These are phyloP conservation scores for Heterohyrax brucei DNA, from an alignment of 2,797 vertebrate species.

Conservation along the genomic window DNA sequence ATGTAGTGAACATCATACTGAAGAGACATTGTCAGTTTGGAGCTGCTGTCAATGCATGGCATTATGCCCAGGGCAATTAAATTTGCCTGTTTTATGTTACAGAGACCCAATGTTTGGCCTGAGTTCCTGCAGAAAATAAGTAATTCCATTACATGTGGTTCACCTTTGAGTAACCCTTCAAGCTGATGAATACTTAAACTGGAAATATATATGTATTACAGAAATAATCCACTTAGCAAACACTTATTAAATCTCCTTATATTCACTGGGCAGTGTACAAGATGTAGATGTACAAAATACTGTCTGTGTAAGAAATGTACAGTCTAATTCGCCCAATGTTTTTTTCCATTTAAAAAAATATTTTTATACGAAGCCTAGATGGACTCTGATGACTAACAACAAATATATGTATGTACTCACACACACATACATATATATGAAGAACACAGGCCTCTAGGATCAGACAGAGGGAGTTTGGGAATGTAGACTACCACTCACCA, in stretches of 20 bases:
- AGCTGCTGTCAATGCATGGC: slow-evolving; percentile 6
- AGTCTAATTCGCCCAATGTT: neutral
- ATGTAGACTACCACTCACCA: neutral
- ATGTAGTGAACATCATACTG: neutral
- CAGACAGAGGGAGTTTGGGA: neutral
- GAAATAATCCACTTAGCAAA: slow-evolving; percentile 70
- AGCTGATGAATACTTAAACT: slow-evolving; percentile 52
- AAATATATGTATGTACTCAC: neutral
- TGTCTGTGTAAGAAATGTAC: slow-evolving; percentile 18
- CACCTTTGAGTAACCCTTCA: slow-evolving; percentile 78
- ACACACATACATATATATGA: neutral
- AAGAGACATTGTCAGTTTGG: slow-evolving; percentile 31
- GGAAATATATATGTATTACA: slow-evolving; percentile 65
- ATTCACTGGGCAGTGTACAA: neutral
- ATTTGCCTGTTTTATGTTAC: slow-evolving; percentile 82
- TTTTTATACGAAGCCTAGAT: slow-evolving; percentile 2
- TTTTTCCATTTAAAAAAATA: neutral
- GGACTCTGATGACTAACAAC: neutral
- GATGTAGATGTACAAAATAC: slow-evolving; percentile 30
- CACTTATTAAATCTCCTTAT: slow-evolving; percentile 24
- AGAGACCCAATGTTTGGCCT: slow-evolving; percentile 76
- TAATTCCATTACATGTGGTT: slow-evolving; percentile 84
- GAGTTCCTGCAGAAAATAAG: slow-evolving; percentile 78
- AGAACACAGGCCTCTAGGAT: neutral
- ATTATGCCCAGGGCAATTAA: slow-evolving; percentile 73